Evolutionary conservation across 2,113 vertebrate species (phyloP).

Genomic region (Platichthys stellatus): DNA sequence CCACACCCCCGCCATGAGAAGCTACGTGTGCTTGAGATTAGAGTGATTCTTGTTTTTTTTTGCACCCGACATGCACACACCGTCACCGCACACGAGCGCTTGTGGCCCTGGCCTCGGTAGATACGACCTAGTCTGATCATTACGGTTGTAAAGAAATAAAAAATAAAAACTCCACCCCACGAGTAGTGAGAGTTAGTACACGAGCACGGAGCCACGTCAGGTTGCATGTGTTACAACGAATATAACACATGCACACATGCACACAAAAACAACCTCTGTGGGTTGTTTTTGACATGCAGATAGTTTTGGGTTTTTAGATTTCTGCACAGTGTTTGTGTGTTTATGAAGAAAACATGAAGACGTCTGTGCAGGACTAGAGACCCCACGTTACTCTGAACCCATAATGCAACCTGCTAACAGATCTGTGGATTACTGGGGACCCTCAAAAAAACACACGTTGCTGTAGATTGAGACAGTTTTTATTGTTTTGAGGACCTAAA

Average conservation of each 20-base stretch:
- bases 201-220: conserved; percentile 52
- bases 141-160: not conserved
- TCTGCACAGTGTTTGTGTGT: not conserved
- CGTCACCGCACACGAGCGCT: not conserved
- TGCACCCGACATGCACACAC: conserved; percentile 61
- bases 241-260: not conserved
- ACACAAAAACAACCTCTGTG: not conserved
- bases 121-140: conserved; percentile 1
- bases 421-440: not conserved
- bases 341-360: conserved; percentile 17
- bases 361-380: not conserved
- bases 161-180: conserved; percentile 18
- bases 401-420: not conserved
- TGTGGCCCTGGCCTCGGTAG: not conserved
- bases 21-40: conserved; percentile 45
- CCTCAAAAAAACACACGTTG: not conserved
- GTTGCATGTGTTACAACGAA: conserved; percentile 37
- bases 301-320: conserved; percentile 4
- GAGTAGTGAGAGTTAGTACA: conserved; percentile 67
- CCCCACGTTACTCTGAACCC: not conserved
- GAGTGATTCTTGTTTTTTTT: conserved; percentile 27
- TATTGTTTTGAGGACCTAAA: conserved; percentile 2
- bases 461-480: not conserved
- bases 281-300: not conserved
- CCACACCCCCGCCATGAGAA: conserved; percentile 50